Base-by-base conservation (phyloP, 2,888 invertebrate genomes). In the Thymelicus lineola region DNA sequence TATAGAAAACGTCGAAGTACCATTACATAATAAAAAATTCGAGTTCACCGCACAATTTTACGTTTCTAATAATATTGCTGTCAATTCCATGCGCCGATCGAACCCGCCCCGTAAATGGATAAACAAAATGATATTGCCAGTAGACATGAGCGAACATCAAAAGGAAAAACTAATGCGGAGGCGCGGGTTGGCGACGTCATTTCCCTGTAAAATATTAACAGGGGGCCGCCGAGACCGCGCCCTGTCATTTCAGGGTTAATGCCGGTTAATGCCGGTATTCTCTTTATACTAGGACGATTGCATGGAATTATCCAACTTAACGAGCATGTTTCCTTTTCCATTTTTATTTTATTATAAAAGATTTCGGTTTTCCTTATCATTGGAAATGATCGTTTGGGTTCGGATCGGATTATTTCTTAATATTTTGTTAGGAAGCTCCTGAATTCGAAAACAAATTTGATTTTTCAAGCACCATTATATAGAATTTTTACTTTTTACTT, bases 141-240 rank as follows among this genome's bases (percentile, higher is more conserved):
- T 76, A 85, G 86, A 86, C 86, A 86, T 84, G 87, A 86, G 79
- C 82, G 85, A 82, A 93, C 89, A 86, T 92, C 91, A 91, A 92
- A 93, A 89, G 89, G 89, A 90, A 90, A 90, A 89, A 85, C 84
- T 89, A 90, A 91, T 90, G 89, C 88, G 85, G 80, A 77, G 76
- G 77, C 79, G 77, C 77, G 83, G 78, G 79, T 82, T 82, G 80
- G 81, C 83, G 84, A 85, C 84, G 86, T 86, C 87, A 87, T 88
- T 89, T 89, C 82, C 82, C 83, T 79, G 86, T 90, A 85, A 91
- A 91, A 90, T 90, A 92, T 91, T 89, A 88, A 89, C 82, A 80
- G 84, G 86, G 88, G 69, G 87, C 82, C 76, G 75, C 59, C 55
- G 75, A 74, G 82, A 79, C 85, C 87, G 80, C 85, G 80, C 87